A percentile compares a stretch with the other conserved stretches of the same genome.
Conservation (phyloP, 2,113 vertebrate species). For the Misgurnus anguillicaudatus region DNA sequence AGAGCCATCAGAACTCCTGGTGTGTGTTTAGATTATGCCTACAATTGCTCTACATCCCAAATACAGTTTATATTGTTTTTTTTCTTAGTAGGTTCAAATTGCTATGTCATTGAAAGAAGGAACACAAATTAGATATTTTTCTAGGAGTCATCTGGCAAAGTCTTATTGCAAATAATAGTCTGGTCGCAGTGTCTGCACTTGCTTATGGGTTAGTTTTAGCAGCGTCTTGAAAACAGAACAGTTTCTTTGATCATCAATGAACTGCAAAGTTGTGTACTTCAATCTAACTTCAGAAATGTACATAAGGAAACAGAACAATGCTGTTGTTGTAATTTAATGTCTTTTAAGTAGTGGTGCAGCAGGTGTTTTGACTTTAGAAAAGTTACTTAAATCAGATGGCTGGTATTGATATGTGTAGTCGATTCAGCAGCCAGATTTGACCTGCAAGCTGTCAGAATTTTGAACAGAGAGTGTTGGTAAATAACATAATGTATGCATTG, state of each 20-base stretch:
- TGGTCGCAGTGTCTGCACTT: no score
- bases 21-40: slow-evolving; percentile 71
- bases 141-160: no score
- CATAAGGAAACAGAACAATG: background rate
- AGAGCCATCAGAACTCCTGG: slow-evolving; percentile 89
- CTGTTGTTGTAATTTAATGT: background rate
- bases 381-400: slow-evolving; percentile 39
- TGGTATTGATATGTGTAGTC: slow-evolving; percentile 38
- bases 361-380: slow-evolving; percentile 39
- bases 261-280: background rate
- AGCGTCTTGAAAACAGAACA: background rate
- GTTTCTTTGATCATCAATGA: background rate
- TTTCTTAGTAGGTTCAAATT: no score
- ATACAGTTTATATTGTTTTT: no score
- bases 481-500: no score
- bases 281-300: background rate
- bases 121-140: no score
- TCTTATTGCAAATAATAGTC: no score
- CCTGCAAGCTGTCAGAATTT: background rate
- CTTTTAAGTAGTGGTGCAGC: slow-evolving; percentile 33
- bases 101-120: no score
- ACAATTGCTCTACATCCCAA: no score
- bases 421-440: slow-evolving; percentile 42
- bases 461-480: background rate
- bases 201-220: no score